These are phyloP conservation scores for Phalloptychus januarius DNA, from an alignment of 2,797 vertebrate genomes.

Conservation along the genomic window DNA sequence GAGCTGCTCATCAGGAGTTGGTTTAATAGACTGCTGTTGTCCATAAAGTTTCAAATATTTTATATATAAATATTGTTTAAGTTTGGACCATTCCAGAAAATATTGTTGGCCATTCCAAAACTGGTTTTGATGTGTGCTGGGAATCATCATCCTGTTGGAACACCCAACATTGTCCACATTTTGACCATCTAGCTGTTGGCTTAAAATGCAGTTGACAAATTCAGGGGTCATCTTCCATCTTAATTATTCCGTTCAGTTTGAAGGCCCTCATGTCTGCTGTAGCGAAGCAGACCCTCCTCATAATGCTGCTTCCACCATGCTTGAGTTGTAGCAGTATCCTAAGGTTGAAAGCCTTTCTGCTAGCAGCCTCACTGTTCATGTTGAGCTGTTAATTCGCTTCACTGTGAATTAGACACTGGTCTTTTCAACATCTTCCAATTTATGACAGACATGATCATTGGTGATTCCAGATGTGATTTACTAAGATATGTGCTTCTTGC, in stretches of 20 bases:
- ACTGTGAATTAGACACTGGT: background rate
- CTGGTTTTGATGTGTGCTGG: background rate
- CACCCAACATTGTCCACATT: background rate
- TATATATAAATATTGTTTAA: background rate
- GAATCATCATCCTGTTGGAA: background rate
- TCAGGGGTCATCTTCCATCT: background rate
- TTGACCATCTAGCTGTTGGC: background rate
- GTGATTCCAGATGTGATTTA: background rate
- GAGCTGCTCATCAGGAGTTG: background rate
- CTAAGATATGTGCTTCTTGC: too few relatives aligned
- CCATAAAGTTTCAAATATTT: background rate
- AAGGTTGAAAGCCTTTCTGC: too few relatives aligned
- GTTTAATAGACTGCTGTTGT: background rate
- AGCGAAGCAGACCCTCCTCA: background rate
- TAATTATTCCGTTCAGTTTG: background rate
- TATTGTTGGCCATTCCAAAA: background rate
- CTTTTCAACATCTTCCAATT: background rate
- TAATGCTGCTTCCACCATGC: background rate
- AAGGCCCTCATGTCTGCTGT: background rate
- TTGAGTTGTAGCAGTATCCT: background rate
- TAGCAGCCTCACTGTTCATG: background rate
- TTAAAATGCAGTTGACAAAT: background rate
- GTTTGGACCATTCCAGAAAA: background rate
- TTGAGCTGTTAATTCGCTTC: background rate
- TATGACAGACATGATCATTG: background rate